Evolutionary conservation across 2,797 vertebrate species (phyloP).

Genomic region (Siniperca obscura): DNA sequence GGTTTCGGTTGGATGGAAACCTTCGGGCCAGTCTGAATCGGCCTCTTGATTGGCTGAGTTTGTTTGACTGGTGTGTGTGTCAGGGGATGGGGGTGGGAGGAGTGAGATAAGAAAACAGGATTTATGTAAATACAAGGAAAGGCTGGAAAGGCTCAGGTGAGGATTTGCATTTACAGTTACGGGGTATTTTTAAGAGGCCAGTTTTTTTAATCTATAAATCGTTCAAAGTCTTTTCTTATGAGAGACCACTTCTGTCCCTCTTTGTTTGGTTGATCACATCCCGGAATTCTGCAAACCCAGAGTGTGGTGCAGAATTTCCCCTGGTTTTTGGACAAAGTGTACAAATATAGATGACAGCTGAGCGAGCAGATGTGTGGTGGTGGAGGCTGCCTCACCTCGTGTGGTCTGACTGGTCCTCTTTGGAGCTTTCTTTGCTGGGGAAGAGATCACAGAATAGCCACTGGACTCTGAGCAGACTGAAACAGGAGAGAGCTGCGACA

Average conservation of each 20-base stretch:
- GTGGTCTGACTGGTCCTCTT: conserved; percentile 73
- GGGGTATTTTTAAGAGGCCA: neutral
- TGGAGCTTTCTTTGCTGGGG: conserved; percentile 73
- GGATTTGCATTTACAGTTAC: neutral
- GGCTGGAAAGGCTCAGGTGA: neutral
- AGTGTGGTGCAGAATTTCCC: neutral
- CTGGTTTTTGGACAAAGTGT: neutral
- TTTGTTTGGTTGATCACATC: conserved; percentile 3
- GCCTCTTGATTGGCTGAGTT: conserved; percentile 82
- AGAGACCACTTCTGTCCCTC: neutral
- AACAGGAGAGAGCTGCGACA: conserved; percentile 87
- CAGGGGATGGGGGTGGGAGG: neutral
- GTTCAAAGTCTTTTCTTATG: neutral
- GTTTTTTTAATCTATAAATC: neutral
- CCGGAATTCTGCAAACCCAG: conserved; percentile 9
- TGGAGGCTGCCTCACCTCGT: conserved; percentile 75
- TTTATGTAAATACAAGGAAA: neutral
- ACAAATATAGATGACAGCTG: conserved; percentile 24
- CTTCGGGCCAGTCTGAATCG: conserved; percentile 85
- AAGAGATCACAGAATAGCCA: conserved; percentile 77
- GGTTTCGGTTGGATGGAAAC: conserved; percentile 93
- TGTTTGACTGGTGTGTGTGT: conserved; percentile 79
- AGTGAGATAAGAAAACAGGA: conserved; percentile 9
- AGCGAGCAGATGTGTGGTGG: conserved; percentile 8
- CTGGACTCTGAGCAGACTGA: conserved; percentile 90